These are phyloP conservation scores for Brachyalestes nurse DNA, from an alignment of 2,797 vertebrate species.

Conservation along the genomic window DNA sequence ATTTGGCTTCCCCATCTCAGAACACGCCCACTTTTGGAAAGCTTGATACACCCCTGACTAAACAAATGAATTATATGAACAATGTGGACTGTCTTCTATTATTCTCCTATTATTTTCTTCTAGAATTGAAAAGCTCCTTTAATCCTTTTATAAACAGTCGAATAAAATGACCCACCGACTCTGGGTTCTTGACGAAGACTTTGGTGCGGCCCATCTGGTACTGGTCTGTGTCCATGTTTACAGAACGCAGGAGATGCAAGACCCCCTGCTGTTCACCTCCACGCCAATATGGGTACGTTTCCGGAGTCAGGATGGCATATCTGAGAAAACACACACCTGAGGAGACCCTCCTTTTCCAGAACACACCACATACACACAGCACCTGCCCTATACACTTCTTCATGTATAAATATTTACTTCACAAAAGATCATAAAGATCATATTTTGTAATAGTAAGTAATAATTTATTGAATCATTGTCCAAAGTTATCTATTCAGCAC, in stretches of 20 bases:
- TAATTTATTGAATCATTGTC: too few species aligned
- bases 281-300: slow-evolving; percentile 91
- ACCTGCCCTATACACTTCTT: neutral
- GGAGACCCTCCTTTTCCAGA: neutral
- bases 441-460: too few species aligned
- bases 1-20: too few species aligned
- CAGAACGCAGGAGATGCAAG: slow-evolving; percentile 87
- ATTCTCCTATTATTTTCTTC: too few species aligned
- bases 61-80: too few species aligned
- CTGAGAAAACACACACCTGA: slow-evolving; percentile 67
- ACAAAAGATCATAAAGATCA: too few species aligned
- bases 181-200: slow-evolving; percentile 95
- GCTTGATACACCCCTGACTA: too few species aligned
- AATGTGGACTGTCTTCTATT: too few species aligned
- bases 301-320: slow-evolving; percentile 91
- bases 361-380: neutral
- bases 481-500: too few species aligned
- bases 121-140: too few species aligned
- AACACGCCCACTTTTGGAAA: too few species aligned
- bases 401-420: neutral
- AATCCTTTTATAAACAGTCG: too few species aligned
- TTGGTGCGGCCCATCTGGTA: slow-evolving; percentile 94
- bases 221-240: slow-evolving; percentile 95
- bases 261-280: slow-evolving; percentile 91
- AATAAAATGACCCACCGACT: slow-evolving; percentile 80